Conservation (phyloP, 2,888 invertebrate genomes). For the Altica lythri region DNA sequence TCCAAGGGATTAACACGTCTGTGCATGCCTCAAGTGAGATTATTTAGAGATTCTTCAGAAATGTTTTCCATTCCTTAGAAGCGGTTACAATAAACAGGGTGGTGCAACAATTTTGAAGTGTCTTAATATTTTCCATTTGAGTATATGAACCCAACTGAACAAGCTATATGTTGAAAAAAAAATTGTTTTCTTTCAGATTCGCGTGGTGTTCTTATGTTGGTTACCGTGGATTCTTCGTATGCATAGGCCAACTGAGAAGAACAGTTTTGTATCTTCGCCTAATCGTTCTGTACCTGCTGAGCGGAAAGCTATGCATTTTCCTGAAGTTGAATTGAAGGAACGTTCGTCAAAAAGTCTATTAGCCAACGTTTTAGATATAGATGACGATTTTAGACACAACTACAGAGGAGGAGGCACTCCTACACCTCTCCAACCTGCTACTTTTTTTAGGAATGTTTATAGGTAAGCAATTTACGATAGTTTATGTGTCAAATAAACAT, state of each 20-base stretch:
- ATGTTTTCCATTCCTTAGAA: no score
- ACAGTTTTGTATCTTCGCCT: conserved; percentile 58
- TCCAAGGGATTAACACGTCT: no score
- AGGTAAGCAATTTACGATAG: conserved; percentile 59
- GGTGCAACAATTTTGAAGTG: no score
- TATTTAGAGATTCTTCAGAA: not conserved
- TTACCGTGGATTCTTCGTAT: conserved; percentile 96
- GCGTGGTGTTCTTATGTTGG: conserved; percentile 93
- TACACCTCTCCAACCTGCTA: conserved; percentile 63
- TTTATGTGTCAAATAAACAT: not conserved
- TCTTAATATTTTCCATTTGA: no score
- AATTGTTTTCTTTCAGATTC: conserved; percentile 66
- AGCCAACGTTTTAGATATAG: conserved; percentile 96
- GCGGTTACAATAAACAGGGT: no score
- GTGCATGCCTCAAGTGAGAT: no score
- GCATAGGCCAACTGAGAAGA: conserved; percentile 68
- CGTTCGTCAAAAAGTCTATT: conserved; percentile 92
- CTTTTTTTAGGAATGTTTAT: conserved; percentile 76
- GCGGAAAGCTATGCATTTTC: conserved; percentile 55
- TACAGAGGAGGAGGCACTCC: conserved; percentile 68
- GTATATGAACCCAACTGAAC: no score
- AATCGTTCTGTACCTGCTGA: conserved; percentile 63
- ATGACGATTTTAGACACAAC: conserved; percentile 90
- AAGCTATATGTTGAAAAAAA: not conserved
- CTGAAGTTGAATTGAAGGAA: conserved; percentile 58